phyloP scores from a whole-genome alignment of 2,888 invertebrate species.

The Aporophyla lueneburgensis region DNA sequence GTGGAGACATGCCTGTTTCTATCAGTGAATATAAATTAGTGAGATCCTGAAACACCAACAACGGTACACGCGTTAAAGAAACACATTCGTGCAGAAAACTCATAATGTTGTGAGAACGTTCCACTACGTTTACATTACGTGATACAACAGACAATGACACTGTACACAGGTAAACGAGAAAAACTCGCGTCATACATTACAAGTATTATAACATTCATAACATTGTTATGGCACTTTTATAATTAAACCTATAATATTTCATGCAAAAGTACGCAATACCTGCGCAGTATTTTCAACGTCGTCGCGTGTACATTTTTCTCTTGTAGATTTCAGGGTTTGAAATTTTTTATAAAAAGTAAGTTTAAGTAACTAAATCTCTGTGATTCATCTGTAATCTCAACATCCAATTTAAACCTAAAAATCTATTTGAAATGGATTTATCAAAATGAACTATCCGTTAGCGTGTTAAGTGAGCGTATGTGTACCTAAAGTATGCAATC shows the following conservation, averaged over 20 bases:
- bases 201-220: conserved; percentile 48
- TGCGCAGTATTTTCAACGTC: conserved; percentile 26
- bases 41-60: not conserved
- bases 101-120: conserved; percentile 56
- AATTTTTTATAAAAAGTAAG: conserved; percentile 17
- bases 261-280: conserved; percentile 68
- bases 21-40: not conserved
- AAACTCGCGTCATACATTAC: conserved; percentile 54
- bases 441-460: not conserved
- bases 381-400: conserved; percentile 2
- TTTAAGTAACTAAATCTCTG: not conserved
- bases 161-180: conserved; percentile 57
- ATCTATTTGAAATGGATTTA: not conserved
- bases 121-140: conserved; percentile 59
- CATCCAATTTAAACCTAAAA: conserved; percentile 17
- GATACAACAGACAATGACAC: conserved; percentile 67
- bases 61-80: conserved; percentile 26
- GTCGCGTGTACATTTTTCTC: conserved; percentile 36
- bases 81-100: conserved; percentile 34
- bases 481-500: not conserved
- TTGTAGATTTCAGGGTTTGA: conserved; percentile 12
- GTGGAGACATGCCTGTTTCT: not conserved
- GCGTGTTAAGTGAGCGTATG: not conserved
- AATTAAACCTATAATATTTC: conserved; percentile 58
- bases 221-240: conserved; percentile 53